These are phyloP conservation scores for Perca flavescens DNA, from an alignment of 2,113 vertebrate genomes.

Conservation along the genomic window DNA sequence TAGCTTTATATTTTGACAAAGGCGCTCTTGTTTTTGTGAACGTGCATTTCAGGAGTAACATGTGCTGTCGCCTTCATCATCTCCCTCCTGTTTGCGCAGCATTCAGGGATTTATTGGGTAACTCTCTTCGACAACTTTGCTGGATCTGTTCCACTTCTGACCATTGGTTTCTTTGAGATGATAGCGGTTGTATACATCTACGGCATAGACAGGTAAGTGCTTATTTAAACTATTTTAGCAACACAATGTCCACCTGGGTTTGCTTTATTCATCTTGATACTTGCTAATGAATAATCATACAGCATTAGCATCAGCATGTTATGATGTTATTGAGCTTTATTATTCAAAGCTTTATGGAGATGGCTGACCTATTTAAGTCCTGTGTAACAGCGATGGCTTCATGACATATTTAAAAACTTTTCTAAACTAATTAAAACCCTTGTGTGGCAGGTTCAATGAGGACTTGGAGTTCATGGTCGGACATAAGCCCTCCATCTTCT, in stretches of 20 bases:
- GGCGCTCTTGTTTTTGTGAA: not conserved
- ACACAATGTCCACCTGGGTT: not conserved
- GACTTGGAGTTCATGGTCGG: slow-evolving; percentile 71
- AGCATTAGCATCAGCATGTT: not conserved
- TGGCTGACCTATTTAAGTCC: not conserved
- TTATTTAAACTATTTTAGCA: not conserved
- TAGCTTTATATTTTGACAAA: too few relatives aligned
- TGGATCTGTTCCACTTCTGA: slow-evolving; percentile 92
- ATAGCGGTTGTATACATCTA: slow-evolving; percentile 91
- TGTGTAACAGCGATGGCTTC: not conserved
- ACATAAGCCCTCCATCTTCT: slow-evolving; percentile 89
- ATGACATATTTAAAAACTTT: not conserved
- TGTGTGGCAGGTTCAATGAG: slow-evolving; percentile 43
- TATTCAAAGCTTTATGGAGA: not conserved
- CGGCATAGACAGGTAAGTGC: slow-evolving; percentile 83
- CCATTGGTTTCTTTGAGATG: slow-evolving; percentile 93
- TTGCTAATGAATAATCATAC: not conserved
- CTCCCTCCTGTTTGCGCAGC: slow-evolving; percentile 89
- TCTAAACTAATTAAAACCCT: not conserved
- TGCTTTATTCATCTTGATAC: not conserved
- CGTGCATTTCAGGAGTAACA: slow-evolving; percentile 84
- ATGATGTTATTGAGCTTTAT: not conserved
- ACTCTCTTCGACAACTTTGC: slow-evolving; percentile 91
- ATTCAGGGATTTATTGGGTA: slow-evolving; percentile 94
- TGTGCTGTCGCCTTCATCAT: slow-evolving; percentile 86